Base-by-base conservation (phyloP, 1,140 invertebrate species). In the Hyles euphorbiae region DNA sequence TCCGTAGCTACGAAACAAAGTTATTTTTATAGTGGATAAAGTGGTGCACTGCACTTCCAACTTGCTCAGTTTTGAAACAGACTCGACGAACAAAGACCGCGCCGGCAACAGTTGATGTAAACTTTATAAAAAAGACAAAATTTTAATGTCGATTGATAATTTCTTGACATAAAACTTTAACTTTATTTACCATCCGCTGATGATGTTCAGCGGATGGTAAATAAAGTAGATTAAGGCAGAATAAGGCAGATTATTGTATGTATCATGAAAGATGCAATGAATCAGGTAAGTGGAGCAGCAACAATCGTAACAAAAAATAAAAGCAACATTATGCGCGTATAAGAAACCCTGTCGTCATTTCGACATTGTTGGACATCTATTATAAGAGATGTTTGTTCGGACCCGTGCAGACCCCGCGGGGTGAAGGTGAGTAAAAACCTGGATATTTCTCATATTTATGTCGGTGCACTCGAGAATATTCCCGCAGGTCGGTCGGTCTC, bases 401-500 rank as follows among this genome's bases (percentile, higher is more conserved):
- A 56, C 57, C 53, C 61, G 66, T 53, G 63, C 59, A 58, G 58
- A 50, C 58, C 65, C 65, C 64, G 55, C 61, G 45, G 66, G 67
- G 65, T 55, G 70, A 65, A 78, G 74, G 71, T 80, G 78, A 78
- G 77, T 76, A 84, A 83, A 84, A 87, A 86, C 75, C 72, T 77
- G 76, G 70, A 83, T 79, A 86, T 84, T 78, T 86, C 78, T 84
- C 83, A 88, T 88, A 88, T 86, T 86, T 83, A 86, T 83, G 76
- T 84, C 67, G 67, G 76, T 87, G 81, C 79, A 84, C 78, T 86
- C 75, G 70, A 88, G 82, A 87, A 84, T 83, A 81, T 88, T 82
- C 69, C 70, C 70, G 72, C 74, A 77, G 83, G 76, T 76, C 72
- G 68, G 64, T 74, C 64, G 59, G 72, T 50, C 52, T 69, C 57